These are phyloP conservation scores for Caenorhabditis latens DNA, from an alignment of 1,140 invertebrate genomes.

Conservation along the genomic window DNA sequence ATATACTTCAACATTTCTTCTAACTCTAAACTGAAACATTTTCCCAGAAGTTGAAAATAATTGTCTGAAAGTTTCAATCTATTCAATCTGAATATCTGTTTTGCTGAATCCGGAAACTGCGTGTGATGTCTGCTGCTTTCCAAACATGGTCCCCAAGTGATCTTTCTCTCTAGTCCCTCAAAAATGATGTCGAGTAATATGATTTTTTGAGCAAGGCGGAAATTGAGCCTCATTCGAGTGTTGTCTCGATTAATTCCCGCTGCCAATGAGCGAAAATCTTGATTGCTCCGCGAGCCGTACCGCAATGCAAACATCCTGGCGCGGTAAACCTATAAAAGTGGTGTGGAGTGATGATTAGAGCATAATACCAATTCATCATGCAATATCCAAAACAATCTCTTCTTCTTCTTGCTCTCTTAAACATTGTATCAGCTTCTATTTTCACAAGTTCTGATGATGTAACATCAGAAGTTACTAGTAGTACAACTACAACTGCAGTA, in stretches of 20 bases:
- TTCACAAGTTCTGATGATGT: conserved; percentile 24
- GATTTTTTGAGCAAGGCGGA: conserved; percentile 32
- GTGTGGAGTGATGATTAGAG: not conserved
- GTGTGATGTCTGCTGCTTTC: too few species aligned
- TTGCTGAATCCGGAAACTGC: too few species aligned
- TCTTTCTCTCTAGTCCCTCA: not conserved
- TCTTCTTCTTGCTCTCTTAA: not conserved
- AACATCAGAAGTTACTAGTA: not conserved
- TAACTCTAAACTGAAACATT: too few species aligned
- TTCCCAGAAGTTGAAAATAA: too few species aligned
- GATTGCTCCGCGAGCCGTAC: conserved; percentile 14
- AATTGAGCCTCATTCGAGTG: conserved; percentile 24
- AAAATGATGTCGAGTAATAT: not conserved
- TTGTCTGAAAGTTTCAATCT: too few species aligned
- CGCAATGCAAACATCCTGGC: conserved; percentile 34
- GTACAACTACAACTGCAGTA: conserved; percentile 26
- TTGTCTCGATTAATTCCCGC: conserved; percentile 35
- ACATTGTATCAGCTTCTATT: conserved; percentile 2
- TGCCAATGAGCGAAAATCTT: conserved; percentile 41
- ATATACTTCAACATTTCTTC: too few species aligned
- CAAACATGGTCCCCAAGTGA: too few species aligned
- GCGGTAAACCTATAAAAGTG: conserved; percentile 35
- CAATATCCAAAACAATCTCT: conserved; percentile 11
- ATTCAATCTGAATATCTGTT: too few species aligned
- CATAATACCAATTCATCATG: conserved; percentile 22